Base-by-base conservation (phyloP, 2,797 vertebrate species). In the Eutrigla gurnardus region DNA sequence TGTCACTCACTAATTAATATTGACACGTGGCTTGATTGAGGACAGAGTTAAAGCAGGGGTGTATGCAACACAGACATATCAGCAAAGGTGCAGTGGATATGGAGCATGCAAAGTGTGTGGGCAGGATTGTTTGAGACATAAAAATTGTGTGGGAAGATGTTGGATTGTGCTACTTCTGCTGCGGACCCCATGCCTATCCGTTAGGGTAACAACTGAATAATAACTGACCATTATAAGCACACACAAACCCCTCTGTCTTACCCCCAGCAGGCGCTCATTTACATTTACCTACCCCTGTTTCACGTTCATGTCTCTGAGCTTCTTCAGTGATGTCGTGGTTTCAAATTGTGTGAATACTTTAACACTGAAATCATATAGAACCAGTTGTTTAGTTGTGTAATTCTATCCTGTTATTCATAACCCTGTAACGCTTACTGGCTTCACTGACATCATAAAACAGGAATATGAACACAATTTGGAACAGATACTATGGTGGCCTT, bases 11-110 rank as follows among this genome's bases (percentile, higher is more conserved):
- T 80, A 80, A 91, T 90, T 89, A 77, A 78, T 90, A 86, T 78
- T 91, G 87, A 91, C 88, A 83, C 79, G 75, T 73, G 65, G 76
- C 78, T 74, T 82, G 80, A 82, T 85, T 52, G 75, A 86, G 80
- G 78, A 76, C 78, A 68, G 78, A 47, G 55, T 53, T 73, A 39
- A 73, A 63, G 67, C 33, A 13, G 62, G 25, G 37, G 11, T 67
- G 59, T 70, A 33, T 71, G 50, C 52, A 69, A 65, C 49, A 73
- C 59, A 72, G 39, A 63, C 32, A 66, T 70, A 49, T 49, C 76
- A 72, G 73, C 25, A 65, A 57, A 82, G 50, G 43, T 70, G 64
- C 76, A 2, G 47, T 61, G 15, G 81, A 73, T 53, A 67, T 79
- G 37, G 52, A 77, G n/a, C 18, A 49, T 65, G 46, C 9, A 25